phyloP scores from a whole-genome alignment of 2,888 invertebrate species.

The Caenorhabditis macrosperma region DNA sequence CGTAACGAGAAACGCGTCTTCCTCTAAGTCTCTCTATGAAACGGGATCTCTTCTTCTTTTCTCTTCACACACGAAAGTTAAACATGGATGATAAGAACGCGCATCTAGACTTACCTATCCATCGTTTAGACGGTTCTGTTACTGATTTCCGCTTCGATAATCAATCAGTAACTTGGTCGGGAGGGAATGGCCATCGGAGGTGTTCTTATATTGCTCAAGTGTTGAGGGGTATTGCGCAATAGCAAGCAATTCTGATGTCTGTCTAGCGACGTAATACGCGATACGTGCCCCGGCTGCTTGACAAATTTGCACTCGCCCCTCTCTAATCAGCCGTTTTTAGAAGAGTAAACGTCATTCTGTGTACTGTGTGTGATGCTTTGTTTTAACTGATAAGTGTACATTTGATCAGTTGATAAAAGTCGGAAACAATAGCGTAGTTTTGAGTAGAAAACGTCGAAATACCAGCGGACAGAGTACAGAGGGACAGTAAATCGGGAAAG shows the following conservation, averaged over 20 bases:
- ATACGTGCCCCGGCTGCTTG: slow-evolving; percentile 17
- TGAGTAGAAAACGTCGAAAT: no score
- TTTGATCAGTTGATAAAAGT: slow-evolving; percentile 10
- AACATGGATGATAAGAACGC: not conserved
- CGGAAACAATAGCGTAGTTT: not conserved
- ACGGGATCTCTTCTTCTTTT: not conserved
- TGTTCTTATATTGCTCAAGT: slow-evolving; percentile 34
- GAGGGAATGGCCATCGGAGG: not conserved
- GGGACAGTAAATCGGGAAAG: no score
- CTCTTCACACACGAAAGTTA: not conserved
- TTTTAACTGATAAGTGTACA: not conserved
- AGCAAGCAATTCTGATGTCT: slow-evolving; percentile 38
- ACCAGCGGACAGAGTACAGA: no score
- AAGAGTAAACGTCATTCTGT: slow-evolving; percentile 41
- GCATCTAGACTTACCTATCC: slow-evolving; percentile 36
- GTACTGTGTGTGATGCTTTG: not conserved
- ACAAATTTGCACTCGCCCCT: slow-evolving; percentile 3
- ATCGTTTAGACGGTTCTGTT: slow-evolving; percentile 1
- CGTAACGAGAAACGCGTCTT: not conserved
- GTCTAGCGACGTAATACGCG: slow-evolving; percentile 5
- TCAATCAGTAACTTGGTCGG: not conserved
- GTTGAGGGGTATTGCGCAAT: slow-evolving; percentile 47
- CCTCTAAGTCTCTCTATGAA: not conserved
- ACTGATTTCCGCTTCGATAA: slow-evolving; percentile 1
- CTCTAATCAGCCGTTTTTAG: slow-evolving; percentile 4